Percentiles rank a stretch among this genome's conserved stretches.
phyloP scores from a whole-genome alignment of 2,797 vertebrate genomes.

The Falco concolor region DNA sequence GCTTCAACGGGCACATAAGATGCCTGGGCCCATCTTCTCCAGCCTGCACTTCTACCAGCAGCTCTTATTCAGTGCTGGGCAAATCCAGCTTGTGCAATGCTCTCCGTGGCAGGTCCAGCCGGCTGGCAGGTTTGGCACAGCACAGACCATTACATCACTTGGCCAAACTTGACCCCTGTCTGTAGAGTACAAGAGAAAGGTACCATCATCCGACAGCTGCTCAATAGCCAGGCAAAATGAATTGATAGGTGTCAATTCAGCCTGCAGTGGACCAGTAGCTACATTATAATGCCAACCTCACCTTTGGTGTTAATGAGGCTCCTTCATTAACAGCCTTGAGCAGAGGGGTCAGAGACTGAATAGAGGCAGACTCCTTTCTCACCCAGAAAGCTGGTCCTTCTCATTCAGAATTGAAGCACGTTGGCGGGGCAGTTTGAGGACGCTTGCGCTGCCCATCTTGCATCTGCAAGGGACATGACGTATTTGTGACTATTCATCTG shows the following conservation, averaged over 20 bases:
- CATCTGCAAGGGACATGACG: slow-evolving; percentile 33
- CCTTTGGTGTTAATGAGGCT: slow-evolving; percentile 53
- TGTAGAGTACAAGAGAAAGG: background rate
- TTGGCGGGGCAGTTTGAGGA: slow-evolving; percentile 1
- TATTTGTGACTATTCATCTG: slow-evolving; percentile 41
- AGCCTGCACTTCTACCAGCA: background rate
- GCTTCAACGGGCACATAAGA: background rate
- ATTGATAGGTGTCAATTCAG: background rate
- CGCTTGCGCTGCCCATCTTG: background rate
- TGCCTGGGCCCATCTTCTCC: background rate
- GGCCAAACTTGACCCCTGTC: background rate
- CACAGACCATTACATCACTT: background rate
- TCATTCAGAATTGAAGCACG: slow-evolving; percentile 57
- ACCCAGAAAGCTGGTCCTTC: slow-evolving; percentile 1
- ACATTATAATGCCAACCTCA: slow-evolving; percentile 19
- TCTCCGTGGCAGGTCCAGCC: background rate
- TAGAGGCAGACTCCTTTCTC: slow-evolving; percentile 35
- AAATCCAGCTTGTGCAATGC: background rate
- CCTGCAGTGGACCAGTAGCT: background rate
- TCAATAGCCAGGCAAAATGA: accelerated
- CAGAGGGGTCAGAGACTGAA: slow-evolving; percentile 28
- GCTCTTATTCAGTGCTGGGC: background rate
- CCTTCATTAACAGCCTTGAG: slow-evolving; percentile 32
- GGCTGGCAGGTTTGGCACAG: background rate
- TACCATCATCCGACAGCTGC: background rate